Conservation (phyloP, 2,113 vertebrate genomes). For the Taurulus bubalis region DNA sequence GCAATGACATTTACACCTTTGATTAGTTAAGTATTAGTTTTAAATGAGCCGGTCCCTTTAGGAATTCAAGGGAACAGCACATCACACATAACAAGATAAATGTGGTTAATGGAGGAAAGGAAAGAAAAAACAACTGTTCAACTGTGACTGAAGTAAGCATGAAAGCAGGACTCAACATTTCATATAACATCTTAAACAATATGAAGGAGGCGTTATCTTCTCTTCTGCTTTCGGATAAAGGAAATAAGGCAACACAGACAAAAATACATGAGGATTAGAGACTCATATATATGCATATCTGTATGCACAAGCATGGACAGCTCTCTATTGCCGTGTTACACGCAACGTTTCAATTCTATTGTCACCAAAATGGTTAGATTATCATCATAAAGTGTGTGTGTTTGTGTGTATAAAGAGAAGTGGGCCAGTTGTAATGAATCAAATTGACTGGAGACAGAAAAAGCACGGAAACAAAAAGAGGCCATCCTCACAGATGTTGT, state of each 20-base stretch:
- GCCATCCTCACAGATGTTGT: constrained; percentile 49
- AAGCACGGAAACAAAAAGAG: constrained; percentile 43
- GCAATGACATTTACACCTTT: constrained; percentile 34
- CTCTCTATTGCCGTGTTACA: constrained; percentile 8
- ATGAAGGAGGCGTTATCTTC: constrained; percentile 12
- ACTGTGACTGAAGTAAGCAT: constrained; percentile 13
- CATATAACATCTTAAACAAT: constrained; percentile 3
- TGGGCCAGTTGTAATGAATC: constrained; percentile 60
- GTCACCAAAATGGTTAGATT: constrained; percentile 29
- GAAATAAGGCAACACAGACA: constrained; percentile 6
- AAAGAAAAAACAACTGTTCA: constrained; percentile 1
- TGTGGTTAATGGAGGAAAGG: neutral
- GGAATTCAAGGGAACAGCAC: neutral
- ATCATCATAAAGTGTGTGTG: constrained; percentile 23
- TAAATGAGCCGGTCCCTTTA: neutral
- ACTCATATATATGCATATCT: neutral
- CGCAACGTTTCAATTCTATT: constrained; percentile 37
- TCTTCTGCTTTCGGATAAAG: constrained; percentile 21
- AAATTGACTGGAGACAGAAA: constrained; percentile 48
- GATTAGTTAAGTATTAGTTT: constrained; percentile 18
- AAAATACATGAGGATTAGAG: constrained; percentile 49
- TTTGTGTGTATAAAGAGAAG: constrained; percentile 27
- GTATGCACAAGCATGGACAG: neutral
- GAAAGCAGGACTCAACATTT: constrained; percentile 14
- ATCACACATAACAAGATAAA: constrained; percentile 19